A percentile compares a stretch with the other conserved stretches of the same genome.
Conservation (phyloP, 1,140 invertebrate genomes). For the Dreissena rostriformis region DNA sequence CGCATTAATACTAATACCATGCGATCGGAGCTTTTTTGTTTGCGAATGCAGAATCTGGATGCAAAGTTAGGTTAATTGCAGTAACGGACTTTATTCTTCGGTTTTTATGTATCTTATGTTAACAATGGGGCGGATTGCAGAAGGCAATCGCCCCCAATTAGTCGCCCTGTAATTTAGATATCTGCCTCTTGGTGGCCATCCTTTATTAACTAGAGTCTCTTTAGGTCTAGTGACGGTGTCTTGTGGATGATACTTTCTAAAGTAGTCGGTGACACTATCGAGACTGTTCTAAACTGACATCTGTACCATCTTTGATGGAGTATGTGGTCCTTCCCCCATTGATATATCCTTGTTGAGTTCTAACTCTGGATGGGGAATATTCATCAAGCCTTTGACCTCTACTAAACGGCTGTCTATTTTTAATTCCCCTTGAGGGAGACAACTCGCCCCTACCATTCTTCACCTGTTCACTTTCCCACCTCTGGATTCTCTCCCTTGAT, state of each 20-base stretch:
- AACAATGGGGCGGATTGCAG: too few relatives aligned
- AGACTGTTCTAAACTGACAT: constrained; percentile 54
- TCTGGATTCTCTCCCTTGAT: not conserved
- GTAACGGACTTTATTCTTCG: too few relatives aligned
- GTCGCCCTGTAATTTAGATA: not conserved
- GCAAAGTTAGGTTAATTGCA: too few relatives aligned
- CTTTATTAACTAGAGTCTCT: constrained; percentile 10
- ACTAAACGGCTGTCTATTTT: constrained; percentile 10
- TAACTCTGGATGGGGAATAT: constrained; percentile 20
- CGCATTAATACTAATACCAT: too few relatives aligned
- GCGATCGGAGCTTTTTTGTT: too few relatives aligned
- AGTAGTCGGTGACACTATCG: constrained; percentile 73
- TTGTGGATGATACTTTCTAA: constrained; percentile 66
- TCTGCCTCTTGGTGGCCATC: constrained; percentile 6
- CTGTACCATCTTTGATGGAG: not conserved
- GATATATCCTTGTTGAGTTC: not conserved
- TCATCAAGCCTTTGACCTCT: constrained; percentile 8
- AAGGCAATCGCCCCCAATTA: too few relatives aligned
- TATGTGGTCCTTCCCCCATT: too few relatives aligned
- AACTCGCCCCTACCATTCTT: constrained; percentile 16
- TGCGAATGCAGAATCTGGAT: too few relatives aligned
- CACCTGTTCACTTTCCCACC: constrained; percentile 18
- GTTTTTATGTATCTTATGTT: too few relatives aligned
- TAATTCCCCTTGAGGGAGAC: constrained; percentile 27
- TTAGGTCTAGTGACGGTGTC: constrained; percentile 24